phyloP scores from a whole-genome alignment of 2,888 invertebrate genomes.

The Callimorpha dominula region DNA sequence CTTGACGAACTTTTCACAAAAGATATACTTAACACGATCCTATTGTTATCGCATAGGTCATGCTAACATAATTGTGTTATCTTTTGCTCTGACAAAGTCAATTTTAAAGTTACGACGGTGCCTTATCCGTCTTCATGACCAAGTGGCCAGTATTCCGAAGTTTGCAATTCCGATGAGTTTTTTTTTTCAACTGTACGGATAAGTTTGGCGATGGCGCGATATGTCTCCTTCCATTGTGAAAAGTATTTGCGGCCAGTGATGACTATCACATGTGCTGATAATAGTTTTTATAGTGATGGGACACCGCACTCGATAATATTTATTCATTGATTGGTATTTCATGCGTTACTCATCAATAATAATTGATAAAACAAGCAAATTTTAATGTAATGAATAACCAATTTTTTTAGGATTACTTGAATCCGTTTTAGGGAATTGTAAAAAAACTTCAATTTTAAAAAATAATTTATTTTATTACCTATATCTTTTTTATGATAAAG shows the following conservation, averaged over 20 bases:
- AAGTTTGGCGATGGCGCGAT: not conserved
- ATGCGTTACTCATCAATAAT: too few species aligned
- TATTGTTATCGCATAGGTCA: not conserved
- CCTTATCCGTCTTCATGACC: not conserved
- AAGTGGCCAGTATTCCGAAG: not conserved
- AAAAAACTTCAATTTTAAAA: too few species aligned
- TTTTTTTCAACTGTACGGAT: not conserved
- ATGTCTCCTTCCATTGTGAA: not conserved
- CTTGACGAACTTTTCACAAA: not conserved
- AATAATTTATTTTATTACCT: too few species aligned
- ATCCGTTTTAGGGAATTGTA: too few species aligned
- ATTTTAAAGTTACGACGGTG: not conserved
- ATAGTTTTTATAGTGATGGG: conserved; percentile 4
- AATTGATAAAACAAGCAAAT: too few species aligned
- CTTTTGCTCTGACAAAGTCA: not conserved
- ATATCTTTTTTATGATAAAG: too few species aligned
- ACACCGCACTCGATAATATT: not conserved
- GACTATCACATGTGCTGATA: conserved; percentile 9
- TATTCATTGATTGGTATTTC: not conserved
- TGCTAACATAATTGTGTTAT: not conserved
- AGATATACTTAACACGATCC: not conserved
- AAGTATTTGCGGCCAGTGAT: not conserved
- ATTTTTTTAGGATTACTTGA: too few species aligned
- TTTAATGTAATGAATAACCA: too few species aligned
- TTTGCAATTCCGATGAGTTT: not conserved